Conservation (phyloP, 2,113 vertebrate species). For the Arothron firmamentum region DNA sequence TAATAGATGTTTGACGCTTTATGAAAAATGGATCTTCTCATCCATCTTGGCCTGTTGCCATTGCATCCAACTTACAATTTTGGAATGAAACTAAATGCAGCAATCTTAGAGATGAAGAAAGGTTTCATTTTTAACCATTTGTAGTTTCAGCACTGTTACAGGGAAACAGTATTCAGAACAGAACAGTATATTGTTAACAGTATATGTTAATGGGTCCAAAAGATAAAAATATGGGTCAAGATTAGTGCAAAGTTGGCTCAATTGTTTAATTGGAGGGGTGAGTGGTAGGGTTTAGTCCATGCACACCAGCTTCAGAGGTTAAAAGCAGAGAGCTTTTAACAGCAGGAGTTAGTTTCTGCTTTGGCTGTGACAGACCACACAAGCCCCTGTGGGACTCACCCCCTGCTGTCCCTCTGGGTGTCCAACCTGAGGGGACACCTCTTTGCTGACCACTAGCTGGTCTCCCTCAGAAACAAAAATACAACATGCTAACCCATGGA, state of each 20-base stretch:
- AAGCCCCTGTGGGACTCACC: slow-evolving; percentile 65
- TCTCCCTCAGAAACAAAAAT: slow-evolving; percentile 70
- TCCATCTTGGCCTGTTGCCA: no score
- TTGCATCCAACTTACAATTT: not conserved
- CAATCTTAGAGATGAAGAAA: no score
- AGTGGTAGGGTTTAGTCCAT: slow-evolving; percentile 33
- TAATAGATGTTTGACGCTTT: not conserved
- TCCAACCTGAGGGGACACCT: slow-evolving; percentile 46
- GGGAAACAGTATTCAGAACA: not conserved
- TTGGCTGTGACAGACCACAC: slow-evolving; percentile 14
- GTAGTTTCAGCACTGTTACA: no score
- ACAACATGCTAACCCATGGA: slow-evolving; percentile 45
- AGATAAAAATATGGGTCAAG: not conserved
- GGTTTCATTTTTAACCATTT: no score
- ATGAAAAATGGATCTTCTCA: no score
- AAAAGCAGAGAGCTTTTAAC: slow-evolving; percentile 30
- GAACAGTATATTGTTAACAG: no score
- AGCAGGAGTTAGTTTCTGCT: slow-evolving; percentile 46
- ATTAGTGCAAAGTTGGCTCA: slow-evolving; percentile 9
- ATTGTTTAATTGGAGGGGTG: slow-evolving; percentile 9
- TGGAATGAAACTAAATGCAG: not conserved
- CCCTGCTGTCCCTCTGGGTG: slow-evolving; percentile 51
- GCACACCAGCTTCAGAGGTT: slow-evolving; percentile 21
- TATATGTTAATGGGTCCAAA: slow-evolving; percentile 1
- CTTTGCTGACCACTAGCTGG: slow-evolving; percentile 62